Evolutionary conservation across 2,113 vertebrate genomes (phyloP).

Genomic region (Chrysochloris asiatica): DNA sequence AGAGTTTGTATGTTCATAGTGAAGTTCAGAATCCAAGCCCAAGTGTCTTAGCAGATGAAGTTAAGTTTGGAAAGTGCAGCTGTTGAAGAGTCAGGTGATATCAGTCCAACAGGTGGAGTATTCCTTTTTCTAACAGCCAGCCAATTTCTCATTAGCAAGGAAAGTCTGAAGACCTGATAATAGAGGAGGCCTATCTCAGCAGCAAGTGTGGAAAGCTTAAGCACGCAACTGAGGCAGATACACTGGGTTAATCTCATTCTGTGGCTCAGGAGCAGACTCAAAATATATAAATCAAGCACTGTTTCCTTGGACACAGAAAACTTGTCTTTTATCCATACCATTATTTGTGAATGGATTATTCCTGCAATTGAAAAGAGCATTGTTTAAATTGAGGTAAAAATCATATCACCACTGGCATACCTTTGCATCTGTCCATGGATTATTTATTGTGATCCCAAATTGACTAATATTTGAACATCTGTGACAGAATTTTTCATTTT

Average conservation of each 20-base stretch:
- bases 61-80: neutral
- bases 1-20: neutral
- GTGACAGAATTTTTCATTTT: neutral
- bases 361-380: neutral
- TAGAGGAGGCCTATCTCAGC: neutral
- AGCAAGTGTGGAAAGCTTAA: neutral
- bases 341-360: neutral
- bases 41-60: neutral
- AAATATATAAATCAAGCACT: conserved; percentile 38
- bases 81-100: neutral
- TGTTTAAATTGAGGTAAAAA: conserved; percentile 34
- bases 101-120: neutral
- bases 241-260: neutral
- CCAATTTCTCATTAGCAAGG: neutral
- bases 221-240: neutral
- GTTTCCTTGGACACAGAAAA: conserved; percentile 11
- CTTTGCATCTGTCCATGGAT: conserved; percentile 1
- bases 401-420: neutral
- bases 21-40: neutral
- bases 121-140: neutral
- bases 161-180: neutral
- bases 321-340: neutral
- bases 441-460: neutral
- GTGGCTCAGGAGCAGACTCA: neutral
- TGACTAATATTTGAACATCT: neutral